phyloP scores from a whole-genome alignment of 2,797 vertebrate genomes.

The Petrocephalus schoutedeni region DNA sequence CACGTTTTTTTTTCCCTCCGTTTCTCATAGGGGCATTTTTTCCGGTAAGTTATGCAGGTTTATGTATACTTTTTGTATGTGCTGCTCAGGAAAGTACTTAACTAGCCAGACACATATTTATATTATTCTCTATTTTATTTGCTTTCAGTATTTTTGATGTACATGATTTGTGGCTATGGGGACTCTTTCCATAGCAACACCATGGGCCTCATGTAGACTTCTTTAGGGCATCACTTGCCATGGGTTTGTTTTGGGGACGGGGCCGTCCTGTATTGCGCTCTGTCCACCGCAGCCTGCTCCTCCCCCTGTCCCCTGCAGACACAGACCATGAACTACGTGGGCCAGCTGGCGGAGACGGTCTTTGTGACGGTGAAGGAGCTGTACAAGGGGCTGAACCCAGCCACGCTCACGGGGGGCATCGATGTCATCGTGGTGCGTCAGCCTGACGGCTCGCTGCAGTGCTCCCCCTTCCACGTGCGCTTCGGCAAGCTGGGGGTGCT shows the following conservation, averaged over 20 bases:
- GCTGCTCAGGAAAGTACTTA: not conserved
- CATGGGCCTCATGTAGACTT: not conserved
- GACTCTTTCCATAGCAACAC: not conserved
- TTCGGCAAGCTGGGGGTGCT: constrained; percentile 94
- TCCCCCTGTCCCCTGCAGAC: constrained; percentile 44
- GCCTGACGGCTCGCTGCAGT: constrained; percentile 78
- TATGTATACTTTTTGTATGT: too few relatives aligned
- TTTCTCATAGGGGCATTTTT: not conserved
- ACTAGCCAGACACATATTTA: not conserved
- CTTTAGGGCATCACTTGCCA: not conserved
- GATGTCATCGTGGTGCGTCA: constrained; percentile 88
- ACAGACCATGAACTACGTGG: constrained; percentile 90
- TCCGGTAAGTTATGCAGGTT: too few relatives aligned
- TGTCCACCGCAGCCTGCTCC: not conserved
- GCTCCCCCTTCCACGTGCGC: constrained; percentile 90
- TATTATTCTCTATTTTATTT: not conserved
- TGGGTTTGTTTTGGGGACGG: not conserved
- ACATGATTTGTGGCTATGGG: not conserved
- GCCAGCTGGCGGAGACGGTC: constrained; percentile 83
- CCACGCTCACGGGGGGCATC: constrained; percentile 83
- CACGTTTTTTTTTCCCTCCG: not conserved
- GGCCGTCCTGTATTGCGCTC: not conserved
- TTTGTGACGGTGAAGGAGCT: constrained; percentile 84
- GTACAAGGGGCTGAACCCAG: constrained; percentile 83
- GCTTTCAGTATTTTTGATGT: not conserved